These are phyloP conservation scores for Synanthedon myopaeformis DNA, from an alignment of 2,888 invertebrate genomes.

Conservation along the genomic window DNA sequence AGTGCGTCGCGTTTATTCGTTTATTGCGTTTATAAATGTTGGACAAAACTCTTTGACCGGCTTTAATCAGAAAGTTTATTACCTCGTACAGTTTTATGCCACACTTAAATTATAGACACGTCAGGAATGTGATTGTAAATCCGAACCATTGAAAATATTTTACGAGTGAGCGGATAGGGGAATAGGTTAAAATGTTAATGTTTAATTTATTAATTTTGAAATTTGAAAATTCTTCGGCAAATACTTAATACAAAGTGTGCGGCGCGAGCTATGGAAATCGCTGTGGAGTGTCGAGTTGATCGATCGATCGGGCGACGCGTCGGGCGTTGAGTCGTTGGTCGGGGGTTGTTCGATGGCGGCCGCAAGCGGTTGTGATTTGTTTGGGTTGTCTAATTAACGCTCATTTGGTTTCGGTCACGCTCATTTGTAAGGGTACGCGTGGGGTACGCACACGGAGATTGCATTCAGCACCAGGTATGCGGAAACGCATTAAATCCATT, in stretches of 20 bases:
- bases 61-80: constrained; percentile 2
- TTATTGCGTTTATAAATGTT: neutral
- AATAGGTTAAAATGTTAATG: too few relatives aligned
- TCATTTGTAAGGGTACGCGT: neutral
- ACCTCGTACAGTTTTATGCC: constrained; percentile 1
- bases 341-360: neutral
- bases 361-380: neutral
- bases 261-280: too few relatives aligned
- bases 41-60: neutral
- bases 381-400: neutral
- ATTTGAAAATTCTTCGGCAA: too few relatives aligned
- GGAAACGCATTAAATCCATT: too few relatives aligned
- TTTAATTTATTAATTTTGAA: too few relatives aligned
- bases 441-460: neutral
- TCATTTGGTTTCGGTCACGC: neutral
- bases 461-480: too few relatives aligned
- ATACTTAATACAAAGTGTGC: too few relatives aligned
- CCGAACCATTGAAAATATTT: neutral
- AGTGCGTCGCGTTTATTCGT: neutral
- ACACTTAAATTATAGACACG: constrained; percentile 16
- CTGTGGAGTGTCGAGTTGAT: neutral
- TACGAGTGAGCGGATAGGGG: neutral
- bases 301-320: neutral
- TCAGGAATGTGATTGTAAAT: constrained; percentile 17
- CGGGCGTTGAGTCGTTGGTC: too few relatives aligned